Percentiles rank a stretch among this genome's conserved stretches.
These are phyloP conservation scores for Rotaria sp. DNA, from an alignment of 2,888 invertebrate species.

Conservation along the genomic window DNA sequence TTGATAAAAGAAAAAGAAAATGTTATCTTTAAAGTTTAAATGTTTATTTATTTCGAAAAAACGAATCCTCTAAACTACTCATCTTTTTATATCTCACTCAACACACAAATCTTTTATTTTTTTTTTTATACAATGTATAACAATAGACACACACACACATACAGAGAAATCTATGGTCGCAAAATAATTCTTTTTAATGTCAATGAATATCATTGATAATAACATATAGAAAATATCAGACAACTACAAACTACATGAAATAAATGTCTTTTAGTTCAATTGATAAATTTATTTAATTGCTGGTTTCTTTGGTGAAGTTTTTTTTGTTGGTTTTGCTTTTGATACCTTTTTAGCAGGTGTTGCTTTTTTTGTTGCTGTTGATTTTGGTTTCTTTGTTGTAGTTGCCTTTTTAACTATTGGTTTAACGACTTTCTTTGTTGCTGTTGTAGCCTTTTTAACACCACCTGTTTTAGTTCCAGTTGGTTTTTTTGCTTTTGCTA, in stretches of 20 bases:
- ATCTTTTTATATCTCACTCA: background rate
- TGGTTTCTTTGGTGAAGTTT: background rate
- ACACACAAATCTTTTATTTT: background rate
- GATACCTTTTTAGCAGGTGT: background rate
- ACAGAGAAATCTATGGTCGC: background rate
- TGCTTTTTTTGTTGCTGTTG: background rate
- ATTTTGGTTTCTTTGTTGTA: background rate
- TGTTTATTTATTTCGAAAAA: background rate
- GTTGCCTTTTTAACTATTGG: slow-evolving; percentile 19
- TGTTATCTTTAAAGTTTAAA: background rate
- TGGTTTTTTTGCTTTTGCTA: slow-evolving; percentile 15
- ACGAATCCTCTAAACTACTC: background rate
- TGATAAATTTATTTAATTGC: background rate
- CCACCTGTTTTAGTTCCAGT: slow-evolving; percentile 12
- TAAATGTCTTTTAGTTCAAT: background rate
- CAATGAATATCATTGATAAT: background rate
- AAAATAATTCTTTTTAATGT: background rate
- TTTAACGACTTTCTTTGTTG: background rate
- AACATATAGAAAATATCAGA: background rate
- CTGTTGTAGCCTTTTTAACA: background rate
- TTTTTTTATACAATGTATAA: background rate
- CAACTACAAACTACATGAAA: background rate
- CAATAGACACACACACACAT: background rate
- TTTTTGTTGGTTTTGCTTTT: background rate
- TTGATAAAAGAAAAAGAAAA: too few species aligned